Base-by-base conservation (phyloP, 2,888 invertebrate genomes). In the Agonopterix alstromeriana region DNA sequence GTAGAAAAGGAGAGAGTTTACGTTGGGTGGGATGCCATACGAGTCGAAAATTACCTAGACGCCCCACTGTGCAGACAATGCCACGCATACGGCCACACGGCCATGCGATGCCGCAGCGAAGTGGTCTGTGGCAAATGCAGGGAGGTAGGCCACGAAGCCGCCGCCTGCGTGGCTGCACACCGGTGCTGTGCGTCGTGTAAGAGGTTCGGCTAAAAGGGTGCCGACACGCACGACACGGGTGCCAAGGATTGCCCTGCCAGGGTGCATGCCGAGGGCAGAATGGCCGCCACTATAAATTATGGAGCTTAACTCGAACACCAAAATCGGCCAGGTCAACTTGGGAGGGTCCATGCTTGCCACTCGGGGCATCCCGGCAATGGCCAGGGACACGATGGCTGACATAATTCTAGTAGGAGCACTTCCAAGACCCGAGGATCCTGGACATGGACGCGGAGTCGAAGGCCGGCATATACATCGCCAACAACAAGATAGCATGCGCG, bases 161-260 rank as follows among this genome's bases (percentile, higher is more conserved):
- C 14, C 0, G 42, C 38, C 0, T 49, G 49, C 36, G 42, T 27
- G 8, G 10, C 42, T 0, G 8, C 10, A 8, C 5, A 38, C 3
- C 4, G 1, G 1, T 27, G 17, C 2, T 57, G 56, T 41, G 58
- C 57, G 0, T 58, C 60, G 0, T 55, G 54, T 44, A 41, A 35
- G 0, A 27, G 43, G 0, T 54, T 54, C 17, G 17, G 17, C 3
- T 3, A 17, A 3, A 17, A 17, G 4, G 17, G 17, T 3, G 2
- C 17, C 17, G 17, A 17, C 1, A 17, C 17, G 50, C 54, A n/a
- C 45, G 10, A 35, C 43, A 40, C 11, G 56, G 56, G 48, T 35
- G 35, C 17, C 14, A 12, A 1, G 41, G 45, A 8, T 10, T 38
- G 38, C 38, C 38, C 38, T 4, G 38, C 38, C 3, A 9, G 38